These are phyloP conservation scores for Agrochola lychnidis DNA, from an alignment of 2,888 invertebrate species.

Conservation along the genomic window DNA sequence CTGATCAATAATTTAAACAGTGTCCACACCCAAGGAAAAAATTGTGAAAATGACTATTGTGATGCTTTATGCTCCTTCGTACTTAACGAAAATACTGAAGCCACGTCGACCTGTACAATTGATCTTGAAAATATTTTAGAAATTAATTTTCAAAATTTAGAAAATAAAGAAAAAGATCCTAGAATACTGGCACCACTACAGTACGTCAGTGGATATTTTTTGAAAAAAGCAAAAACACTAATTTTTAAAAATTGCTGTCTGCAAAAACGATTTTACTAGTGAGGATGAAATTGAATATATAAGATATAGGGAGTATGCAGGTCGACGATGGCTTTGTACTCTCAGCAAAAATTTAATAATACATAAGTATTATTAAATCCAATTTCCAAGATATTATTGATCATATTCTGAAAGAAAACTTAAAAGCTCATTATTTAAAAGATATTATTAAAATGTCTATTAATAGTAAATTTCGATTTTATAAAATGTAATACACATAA, in stretches of 20 bases:
- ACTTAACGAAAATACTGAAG: slow-evolving; percentile 15
- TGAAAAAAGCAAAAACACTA: not conserved
- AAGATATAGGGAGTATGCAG: slow-evolving; percentile 13
- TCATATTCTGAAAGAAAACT: not conserved
- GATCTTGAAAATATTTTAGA: not conserved
- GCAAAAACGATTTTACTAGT: not conserved
- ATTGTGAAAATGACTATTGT: not conserved
- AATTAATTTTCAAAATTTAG: slow-evolving; percentile 1
- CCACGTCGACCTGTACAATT: slow-evolving; percentile 2
- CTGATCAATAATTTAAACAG: not conserved
- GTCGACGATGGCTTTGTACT: slow-evolving; percentile 12
- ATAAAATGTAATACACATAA: not conserved
- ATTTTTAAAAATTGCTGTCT: not conserved
- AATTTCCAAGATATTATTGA: slow-evolving; percentile 29
- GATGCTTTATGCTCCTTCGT: slow-evolving; percentile 5
- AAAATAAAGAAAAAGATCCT: slow-evolving; percentile 1
- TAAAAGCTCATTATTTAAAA: no score
- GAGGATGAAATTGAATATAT: slow-evolving; percentile 4
- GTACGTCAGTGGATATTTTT: slow-evolving; percentile 16
- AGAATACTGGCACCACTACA: slow-evolving; percentile 18
- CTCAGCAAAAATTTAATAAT: not conserved
- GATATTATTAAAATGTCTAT: not conserved
- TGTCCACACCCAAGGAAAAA: slow-evolving; percentile 15
- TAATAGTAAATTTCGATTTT: not conserved
- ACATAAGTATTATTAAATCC: not conserved